Evolutionary conservation across 2,797 vertebrate genomes (phyloP), one percentile per base, ranked within the genome.

Genomic region (Dromococcyx pavoninus): DNA sequence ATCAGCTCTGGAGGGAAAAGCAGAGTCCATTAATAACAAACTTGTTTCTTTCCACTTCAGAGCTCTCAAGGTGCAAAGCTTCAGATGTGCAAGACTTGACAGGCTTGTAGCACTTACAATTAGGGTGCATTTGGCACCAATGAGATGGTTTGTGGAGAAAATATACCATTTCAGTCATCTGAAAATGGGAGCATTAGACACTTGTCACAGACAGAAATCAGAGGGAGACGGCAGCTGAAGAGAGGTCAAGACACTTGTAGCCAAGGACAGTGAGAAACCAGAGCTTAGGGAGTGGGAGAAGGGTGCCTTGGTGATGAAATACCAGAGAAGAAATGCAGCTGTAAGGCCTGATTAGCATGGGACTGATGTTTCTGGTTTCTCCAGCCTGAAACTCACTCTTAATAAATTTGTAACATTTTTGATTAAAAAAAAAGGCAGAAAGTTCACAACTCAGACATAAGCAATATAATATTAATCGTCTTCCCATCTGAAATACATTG

Each of bases 41-140:
- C 69, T 67, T 44, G 41, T 72, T 95, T 78, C 85, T 94, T 96
- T 96, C 82, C 71, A 81, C 87, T 91, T 89, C 88, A 93, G 82
- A 88, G 89, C 73, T 91, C 64, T 76, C 48, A 73, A 95, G 87
- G 94, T 96, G 92, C 88, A 93, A 92, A 94, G 74, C 74, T 85
- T 93, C 77, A 74, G 73, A 94, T 17, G 41, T 82, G 76, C 71
- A 84, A 91, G 92, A 91, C 71, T 88, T 93, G 91, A 88, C 91
- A 96, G 86, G 88, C 70, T 74, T 57, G 62, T 9, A 5, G 79
- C 79, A 91, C 39, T 88, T 78, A 58, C 35, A 86, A 13, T 88
- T 81, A 72, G 77, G 10, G 53, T 54, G 44, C 3, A 53, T 84
- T 76, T 85, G 88, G 88, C 95, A 93, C 64, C 58, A 61, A 9